Base-by-base conservation (phyloP, 1,140 invertebrate genomes). In the Cherax destructor region DNA sequence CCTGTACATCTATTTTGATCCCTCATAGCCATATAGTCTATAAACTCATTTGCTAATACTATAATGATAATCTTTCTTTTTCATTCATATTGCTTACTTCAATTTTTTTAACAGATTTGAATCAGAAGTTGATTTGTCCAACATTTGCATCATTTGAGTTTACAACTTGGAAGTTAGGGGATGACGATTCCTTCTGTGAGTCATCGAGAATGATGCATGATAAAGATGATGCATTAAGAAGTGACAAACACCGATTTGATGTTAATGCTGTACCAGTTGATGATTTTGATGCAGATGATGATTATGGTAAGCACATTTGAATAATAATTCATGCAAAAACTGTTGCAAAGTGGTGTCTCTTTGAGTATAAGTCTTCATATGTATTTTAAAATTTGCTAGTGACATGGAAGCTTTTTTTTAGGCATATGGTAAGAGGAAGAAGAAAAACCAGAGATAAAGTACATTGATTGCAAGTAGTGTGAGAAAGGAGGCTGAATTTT, bases 191-290 rank as follows among this genome's bases (percentile, higher is more conserved):
- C 3, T 91, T 92, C 50, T 59, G 18, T 65, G 76, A 92, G 41
- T 21, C 56, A 5, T 79, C 83, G 13, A 84, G 30, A 56, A 9
- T 83, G 13, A 30, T 56, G 30, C 65, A 52, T 6, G 41, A 72
- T 11, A 52, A 76, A 21, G 78, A 83, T 13, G 81, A 88, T 21
- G 78, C 69, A 9, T 9, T 9, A 10, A 13, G 52, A 56, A 56
- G 13, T 7, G 74, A 83, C n/a, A 61, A 93, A n/a, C 76, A 81
- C 18, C 13, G 69, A 18, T 74, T 74, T 4, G 47, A 80, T 93
- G 93, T 95, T 18, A 93, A 95, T 87, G 94, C 94, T 87, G 94
- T 95, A 88, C 92, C 94, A 9, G 94, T 94, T 85, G 91, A 91
- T 50, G 91, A 93, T 65, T 77, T 41, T 87, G 9, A 30, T 74